Evolutionary conservation across 1,140 invertebrate genomes (phyloP).

Genomic region (Gryllus bimaculatus): DNA sequence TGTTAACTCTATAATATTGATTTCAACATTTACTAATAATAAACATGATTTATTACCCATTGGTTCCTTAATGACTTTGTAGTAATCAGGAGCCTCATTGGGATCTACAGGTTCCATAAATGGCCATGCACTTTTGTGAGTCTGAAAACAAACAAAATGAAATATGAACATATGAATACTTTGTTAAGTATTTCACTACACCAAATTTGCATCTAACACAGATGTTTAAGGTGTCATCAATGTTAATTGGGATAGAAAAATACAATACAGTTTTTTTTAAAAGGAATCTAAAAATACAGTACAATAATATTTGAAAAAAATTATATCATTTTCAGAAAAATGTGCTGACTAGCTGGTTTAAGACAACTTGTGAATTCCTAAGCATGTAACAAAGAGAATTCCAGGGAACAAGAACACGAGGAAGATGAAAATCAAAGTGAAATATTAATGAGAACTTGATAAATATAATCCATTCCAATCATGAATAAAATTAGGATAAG

Average conservation of each 20-base stretch:
- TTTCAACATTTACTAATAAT: constrained; percentile 17
- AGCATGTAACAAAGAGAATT: too few relatives aligned
- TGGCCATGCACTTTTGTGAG: constrained; percentile 90
- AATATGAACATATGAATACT: background rate
- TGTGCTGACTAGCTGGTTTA: too few relatives aligned
- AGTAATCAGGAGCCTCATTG: constrained; percentile 91
- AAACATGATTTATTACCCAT: constrained; percentile 66
- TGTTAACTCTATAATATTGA: background rate
- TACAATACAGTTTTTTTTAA: background rate
- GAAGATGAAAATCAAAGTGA: too few relatives aligned
- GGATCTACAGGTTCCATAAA: constrained; percentile 95
- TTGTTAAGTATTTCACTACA: background rate
- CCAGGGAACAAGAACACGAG: too few relatives aligned
- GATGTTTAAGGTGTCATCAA: too few relatives aligned
- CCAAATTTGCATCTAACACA: background rate
- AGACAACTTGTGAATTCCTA: too few relatives aligned
- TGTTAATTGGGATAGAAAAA: background rate
- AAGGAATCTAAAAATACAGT: background rate
- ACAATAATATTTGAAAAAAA: background rate
- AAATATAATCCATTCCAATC: too few relatives aligned
- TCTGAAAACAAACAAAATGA: constrained; percentile 34
- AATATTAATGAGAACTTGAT: too few relatives aligned
- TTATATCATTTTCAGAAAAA: too few relatives aligned
- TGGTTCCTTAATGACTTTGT: constrained; percentile 94
- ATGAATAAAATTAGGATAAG: too few relatives aligned